Evolutionary conservation across 23 tunicate species (phyloP).

Genomic region (Phallusia fumigata): DNA sequence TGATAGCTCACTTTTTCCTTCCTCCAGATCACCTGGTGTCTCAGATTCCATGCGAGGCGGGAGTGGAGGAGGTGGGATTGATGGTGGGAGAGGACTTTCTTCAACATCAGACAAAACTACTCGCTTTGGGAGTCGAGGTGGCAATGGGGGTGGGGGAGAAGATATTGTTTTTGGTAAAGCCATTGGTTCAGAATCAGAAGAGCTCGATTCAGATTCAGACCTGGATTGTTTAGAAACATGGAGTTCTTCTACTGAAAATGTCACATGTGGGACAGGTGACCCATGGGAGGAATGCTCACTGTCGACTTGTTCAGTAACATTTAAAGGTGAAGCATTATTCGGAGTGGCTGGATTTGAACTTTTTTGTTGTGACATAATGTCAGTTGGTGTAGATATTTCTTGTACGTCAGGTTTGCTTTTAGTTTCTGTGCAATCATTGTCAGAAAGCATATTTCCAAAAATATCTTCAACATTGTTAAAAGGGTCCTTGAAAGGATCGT

Average conservation of each 20-base stretch:
- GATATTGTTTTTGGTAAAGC: slow-evolving; percentile 16
- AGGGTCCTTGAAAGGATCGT: slow-evolving; percentile 36
- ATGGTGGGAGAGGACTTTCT: slow-evolving; percentile 10
- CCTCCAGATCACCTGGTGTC: not conserved
- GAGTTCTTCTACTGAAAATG: not conserved
- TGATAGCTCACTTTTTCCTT: not conserved
- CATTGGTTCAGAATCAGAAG: not conserved
- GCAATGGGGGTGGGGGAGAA: slow-evolving; percentile 48
- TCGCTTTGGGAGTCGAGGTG: slow-evolving; percentile 27
- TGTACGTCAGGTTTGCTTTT: not conserved
- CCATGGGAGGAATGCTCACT: not conserved
- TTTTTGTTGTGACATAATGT: too few species aligned
- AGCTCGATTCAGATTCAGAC: not conserved
- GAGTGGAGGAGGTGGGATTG: slow-evolving; percentile 61
- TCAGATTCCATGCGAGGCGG: slow-evolving; percentile 16
- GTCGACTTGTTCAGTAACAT: not conserved
- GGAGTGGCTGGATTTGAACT: too few species aligned
- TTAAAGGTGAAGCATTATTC: too few species aligned
- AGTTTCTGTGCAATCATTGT: not conserved
- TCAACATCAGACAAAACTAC: not conserved
- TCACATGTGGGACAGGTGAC: too few species aligned
- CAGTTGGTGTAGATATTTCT: not conserved
- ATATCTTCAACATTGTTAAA: slow-evolving; percentile 36
- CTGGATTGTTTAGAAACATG: not conserved
- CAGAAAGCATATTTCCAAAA: slow-evolving; percentile 15